Evolutionary conservation across 2,797 vertebrate genomes (phyloP), one percentile per base, ranked within the genome.

Genomic region (Apogon hyalosoma): DNA sequence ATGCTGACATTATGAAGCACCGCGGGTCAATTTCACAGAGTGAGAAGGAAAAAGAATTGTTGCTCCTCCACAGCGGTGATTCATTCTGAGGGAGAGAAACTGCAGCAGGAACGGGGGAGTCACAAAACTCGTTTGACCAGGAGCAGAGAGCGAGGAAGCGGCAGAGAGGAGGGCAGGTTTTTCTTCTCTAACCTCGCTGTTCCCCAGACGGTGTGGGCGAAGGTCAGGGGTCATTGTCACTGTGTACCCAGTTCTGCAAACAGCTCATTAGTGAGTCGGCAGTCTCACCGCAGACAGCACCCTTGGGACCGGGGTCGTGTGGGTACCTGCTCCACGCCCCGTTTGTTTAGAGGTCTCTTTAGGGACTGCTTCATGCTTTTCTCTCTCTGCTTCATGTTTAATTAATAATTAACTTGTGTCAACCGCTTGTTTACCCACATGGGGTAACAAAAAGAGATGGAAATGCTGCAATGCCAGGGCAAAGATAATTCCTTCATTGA

Each of bases 341-440:
- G 81, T 91, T 93, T 93, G 91, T 92, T 93, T 92, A 88, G 86
- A 63, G 75, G 72, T 62, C 87, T 91, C 90, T 93, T 88, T 48
- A 73, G 88, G 89, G 92, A 91, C 75, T 18, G 15, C 59, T 79
- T 71, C 63, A 14, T 65, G 77, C 80, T 72, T 70, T 70, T 49
- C 71, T 79, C 74, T 79, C 62, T 60, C 82, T 82, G 77, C 82
- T 90, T 91, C 87, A 88, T 93, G 89, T 92, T 93, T 93, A 93
- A 93, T 94, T 93, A 93, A 94, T 93, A 94, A 92, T 92, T 93
- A 92, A 92, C 90, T 92, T 63, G 18, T 91, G 90, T 92, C 85
- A 87, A 87, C 82, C 38, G 76, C 78, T 88, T 89, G 91, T 93
- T 92, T 92, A 90, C 88, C 88, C 82, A 90, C 87, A 89, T 74